Evolutionary conservation across 2,888 invertebrate genomes (phyloP).

Genomic region (Rhopalosiphum nymphaeae): DNA sequence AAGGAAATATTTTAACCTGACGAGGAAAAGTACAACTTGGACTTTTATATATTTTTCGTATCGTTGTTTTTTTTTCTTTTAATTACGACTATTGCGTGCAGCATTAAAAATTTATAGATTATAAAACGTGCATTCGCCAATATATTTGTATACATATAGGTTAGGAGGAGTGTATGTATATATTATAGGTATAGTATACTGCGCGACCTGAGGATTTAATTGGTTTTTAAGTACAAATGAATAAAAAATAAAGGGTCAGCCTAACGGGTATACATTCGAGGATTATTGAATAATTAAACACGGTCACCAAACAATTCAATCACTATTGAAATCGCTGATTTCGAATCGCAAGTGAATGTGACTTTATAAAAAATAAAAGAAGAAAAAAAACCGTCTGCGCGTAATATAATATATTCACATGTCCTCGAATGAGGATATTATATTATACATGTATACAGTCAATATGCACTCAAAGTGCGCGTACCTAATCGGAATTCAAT

Average conservation of each 20-base stretch:
- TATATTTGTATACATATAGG: background rate
- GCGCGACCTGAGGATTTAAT: slow-evolving; percentile 29
- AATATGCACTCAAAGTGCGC: slow-evolving; percentile 13
- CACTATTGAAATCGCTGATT: background rate
- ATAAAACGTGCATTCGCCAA: background rate
- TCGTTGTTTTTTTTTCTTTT: background rate
- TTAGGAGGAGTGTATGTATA: background rate
- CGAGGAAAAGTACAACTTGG: background rate
- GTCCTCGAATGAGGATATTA: background rate
- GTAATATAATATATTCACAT: slow-evolving; percentile 6
- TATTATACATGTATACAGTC: background rate
- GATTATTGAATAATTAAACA: slow-evolving; percentile 48
- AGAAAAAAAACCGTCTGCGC: background rate
- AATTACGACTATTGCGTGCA: background rate
- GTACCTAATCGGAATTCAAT: slow-evolving; percentile 38
- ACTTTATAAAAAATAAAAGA: background rate
- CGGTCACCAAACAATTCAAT: slow-evolving; percentile 38
- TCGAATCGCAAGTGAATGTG: background rate
- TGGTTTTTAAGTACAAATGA: slow-evolving; percentile 16
- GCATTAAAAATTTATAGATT: slow-evolving; percentile 13
- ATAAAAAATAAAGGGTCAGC: background rate
- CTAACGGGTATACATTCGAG: slow-evolving; percentile 12
- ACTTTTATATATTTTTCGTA: background rate
- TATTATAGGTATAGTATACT: background rate
- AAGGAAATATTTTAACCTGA: background rate